These are phyloP conservation scores for Gobionotothen gibberifrons DNA, from an alignment of 2,797 vertebrate genomes.

Conservation along the genomic window DNA sequence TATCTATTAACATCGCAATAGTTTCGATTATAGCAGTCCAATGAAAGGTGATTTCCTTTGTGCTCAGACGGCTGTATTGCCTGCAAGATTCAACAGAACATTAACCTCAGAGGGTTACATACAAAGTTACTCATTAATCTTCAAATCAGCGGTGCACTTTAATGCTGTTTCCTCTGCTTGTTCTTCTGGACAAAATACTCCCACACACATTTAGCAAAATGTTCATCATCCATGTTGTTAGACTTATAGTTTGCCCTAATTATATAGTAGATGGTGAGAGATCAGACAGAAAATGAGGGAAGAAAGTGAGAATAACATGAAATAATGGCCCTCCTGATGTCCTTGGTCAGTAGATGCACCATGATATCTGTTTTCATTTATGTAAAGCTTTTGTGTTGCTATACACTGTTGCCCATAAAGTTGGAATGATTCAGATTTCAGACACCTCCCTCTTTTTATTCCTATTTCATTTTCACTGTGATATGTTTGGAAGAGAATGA, in stretches of 20 bases:
- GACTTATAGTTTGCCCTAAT: not conserved
- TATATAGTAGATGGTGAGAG: not conserved
- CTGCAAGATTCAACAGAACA: not conserved
- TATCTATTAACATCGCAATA: constrained; percentile 5
- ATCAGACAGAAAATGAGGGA: too few species aligned
- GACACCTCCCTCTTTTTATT: too few species aligned
- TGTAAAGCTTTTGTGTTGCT: not conserved
- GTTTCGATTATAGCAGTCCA: not conserved
- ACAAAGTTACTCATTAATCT: not conserved
- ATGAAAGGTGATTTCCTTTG: constrained; percentile 6
- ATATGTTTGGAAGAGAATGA: too few species aligned
- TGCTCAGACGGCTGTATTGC: not conserved
- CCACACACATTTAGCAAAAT: not conserved
- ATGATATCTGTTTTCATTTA: too few species aligned
- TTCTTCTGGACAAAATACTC: not conserved
- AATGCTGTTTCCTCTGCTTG: not conserved
- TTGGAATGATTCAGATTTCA: too few species aligned
- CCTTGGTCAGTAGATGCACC: too few species aligned
- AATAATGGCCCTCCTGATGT: too few species aligned
- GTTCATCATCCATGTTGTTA: not conserved
- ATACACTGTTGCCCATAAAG: too few species aligned
- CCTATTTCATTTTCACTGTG: too few species aligned
- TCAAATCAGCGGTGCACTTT: too few species aligned
- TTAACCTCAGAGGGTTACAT: not conserved
- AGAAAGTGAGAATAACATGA: too few species aligned